These are phyloP conservation scores for Phaenicophaeus curvirostris DNA, from an alignment of 2,797 vertebrate genomes.

Conservation along the genomic window DNA sequence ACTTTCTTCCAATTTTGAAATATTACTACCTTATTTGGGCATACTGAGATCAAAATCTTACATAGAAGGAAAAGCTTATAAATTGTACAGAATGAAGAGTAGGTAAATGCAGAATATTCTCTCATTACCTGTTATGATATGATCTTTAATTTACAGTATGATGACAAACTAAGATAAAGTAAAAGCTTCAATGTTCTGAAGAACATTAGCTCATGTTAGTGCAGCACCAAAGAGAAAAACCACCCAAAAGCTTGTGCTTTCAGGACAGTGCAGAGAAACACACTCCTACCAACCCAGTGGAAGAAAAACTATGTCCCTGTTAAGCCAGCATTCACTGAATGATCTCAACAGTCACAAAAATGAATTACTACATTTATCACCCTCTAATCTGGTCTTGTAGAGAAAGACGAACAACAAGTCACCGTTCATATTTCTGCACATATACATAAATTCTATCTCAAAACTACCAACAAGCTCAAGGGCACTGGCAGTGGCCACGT, in stretches of 20 bases:
- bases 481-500: background rate
- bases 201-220: background rate
- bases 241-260: background rate
- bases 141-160: slow-evolving; percentile 24
- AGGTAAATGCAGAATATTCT: background rate
- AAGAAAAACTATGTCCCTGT: background rate
- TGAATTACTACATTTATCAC: background rate
- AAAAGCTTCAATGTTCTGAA: background rate
- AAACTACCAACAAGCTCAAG: background rate
- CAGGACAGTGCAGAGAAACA: background rate
- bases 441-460: background rate
- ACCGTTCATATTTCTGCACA: background rate
- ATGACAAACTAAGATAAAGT: background rate
- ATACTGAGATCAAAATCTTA: slow-evolving; percentile 29
- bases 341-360: background rate
- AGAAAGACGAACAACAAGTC: background rate
- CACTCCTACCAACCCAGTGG: background rate
- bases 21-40: slow-evolving; percentile 64
- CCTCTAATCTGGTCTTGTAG: background rate
- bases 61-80: slow-evolving; percentile 8
- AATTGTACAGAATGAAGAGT: background rate
- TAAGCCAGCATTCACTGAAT: background rate
- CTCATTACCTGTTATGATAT: background rate
- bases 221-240: background rate
- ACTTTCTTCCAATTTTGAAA: slow-evolving; percentile 49